Conservation (phyloP, 2,113 vertebrate genomes). For the Erythrocercus mccallii region DNA sequence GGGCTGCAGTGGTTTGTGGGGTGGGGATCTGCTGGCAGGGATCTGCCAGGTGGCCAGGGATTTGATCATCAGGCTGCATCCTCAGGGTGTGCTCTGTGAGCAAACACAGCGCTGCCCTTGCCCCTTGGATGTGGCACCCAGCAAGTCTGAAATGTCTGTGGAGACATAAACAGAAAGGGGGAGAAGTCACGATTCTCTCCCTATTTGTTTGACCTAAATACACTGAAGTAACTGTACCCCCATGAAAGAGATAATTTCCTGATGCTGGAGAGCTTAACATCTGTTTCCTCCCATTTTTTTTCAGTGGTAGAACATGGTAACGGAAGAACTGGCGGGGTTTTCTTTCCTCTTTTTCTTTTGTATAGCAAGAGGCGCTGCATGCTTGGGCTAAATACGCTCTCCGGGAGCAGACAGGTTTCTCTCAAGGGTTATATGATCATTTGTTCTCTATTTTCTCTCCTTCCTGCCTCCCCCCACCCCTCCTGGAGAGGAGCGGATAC, state of each 20-base stretch:
- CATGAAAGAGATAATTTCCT: slow-evolving; percentile 65
- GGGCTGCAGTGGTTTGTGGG: not conserved
- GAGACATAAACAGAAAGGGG: not conserved
- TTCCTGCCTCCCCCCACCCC: slow-evolving; percentile 43
- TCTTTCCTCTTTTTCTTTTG: slow-evolving; percentile 67
- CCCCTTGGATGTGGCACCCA: accelerated
- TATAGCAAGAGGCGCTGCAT: slow-evolving; percentile 2
- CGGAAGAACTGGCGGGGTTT: slow-evolving; percentile 55
- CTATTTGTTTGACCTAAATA: slow-evolving; percentile 53
- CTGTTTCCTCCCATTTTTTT: slow-evolving; percentile 71
- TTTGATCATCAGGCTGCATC: not conserved
- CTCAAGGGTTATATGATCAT: slow-evolving; percentile 52
- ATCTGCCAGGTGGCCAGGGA: not conserved
- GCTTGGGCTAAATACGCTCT: slow-evolving; percentile 31
- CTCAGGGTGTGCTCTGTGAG: accelerated
- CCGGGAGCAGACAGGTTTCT: slow-evolving; percentile 49
- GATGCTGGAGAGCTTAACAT: slow-evolving; percentile 53
- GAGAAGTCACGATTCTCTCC: not conserved
- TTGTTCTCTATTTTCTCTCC: slow-evolving; percentile 68
- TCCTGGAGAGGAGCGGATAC: slow-evolving; percentile 61
- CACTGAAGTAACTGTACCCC: slow-evolving; percentile 29
- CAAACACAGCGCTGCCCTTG: not conserved
- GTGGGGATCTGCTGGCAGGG: not conserved
- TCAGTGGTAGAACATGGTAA: not conserved
- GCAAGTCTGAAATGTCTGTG: not conserved